A percentile compares a stretch with the other conserved stretches of the same genome.
Conservation (phyloP, 2,113 vertebrate species). For the Hyaena hyaena region DNA sequence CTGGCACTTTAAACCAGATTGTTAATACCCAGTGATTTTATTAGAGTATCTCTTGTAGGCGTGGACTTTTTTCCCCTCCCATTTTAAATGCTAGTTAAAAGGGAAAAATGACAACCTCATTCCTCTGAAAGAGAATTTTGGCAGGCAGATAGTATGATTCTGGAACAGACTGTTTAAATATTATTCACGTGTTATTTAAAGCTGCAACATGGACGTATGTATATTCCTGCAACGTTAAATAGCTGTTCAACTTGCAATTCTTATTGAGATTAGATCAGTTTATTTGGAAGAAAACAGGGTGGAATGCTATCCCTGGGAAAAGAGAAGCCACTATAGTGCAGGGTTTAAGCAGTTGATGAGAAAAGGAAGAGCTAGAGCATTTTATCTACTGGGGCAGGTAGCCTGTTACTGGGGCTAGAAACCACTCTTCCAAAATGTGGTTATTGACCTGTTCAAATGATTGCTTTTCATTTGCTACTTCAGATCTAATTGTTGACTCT, state of each 20-base stretch:
- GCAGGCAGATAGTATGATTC: constrained; percentile 78
- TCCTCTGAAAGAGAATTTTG: constrained; percentile 74
- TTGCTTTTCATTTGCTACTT: neutral
- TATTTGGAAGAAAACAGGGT: constrained; percentile 50
- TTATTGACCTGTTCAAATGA: neutral
- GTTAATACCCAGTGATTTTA: constrained; percentile 73
- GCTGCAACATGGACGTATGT: constrained; percentile 71
- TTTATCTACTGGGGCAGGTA: neutral
- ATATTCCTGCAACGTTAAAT: constrained; percentile 65
- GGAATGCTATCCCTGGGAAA: neutral
- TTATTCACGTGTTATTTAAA: constrained; percentile 84
- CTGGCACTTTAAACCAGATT: constrained; percentile 61
- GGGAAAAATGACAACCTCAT: constrained; percentile 76
- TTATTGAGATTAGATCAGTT: constrained; percentile 25
- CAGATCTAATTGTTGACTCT: neutral
- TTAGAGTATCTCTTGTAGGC: constrained; percentile 59
- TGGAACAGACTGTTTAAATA: constrained; percentile 82
- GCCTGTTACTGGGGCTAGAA: neutral
- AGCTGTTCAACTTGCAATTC: constrained; percentile 34
- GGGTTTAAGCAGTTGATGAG: neutral
- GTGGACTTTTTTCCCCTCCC: constrained; percentile 49
- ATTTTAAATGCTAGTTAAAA: constrained; percentile 76
- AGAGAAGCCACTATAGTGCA: neutral
- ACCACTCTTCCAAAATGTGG: neutral
- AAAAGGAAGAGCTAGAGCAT: neutral